Evolutionary conservation across 37 sponge, comb jelly and placozoan genomes (phyloP), one percentile per base, ranked within the genome.

Genomic region (Sycon ciliatum): DNA sequence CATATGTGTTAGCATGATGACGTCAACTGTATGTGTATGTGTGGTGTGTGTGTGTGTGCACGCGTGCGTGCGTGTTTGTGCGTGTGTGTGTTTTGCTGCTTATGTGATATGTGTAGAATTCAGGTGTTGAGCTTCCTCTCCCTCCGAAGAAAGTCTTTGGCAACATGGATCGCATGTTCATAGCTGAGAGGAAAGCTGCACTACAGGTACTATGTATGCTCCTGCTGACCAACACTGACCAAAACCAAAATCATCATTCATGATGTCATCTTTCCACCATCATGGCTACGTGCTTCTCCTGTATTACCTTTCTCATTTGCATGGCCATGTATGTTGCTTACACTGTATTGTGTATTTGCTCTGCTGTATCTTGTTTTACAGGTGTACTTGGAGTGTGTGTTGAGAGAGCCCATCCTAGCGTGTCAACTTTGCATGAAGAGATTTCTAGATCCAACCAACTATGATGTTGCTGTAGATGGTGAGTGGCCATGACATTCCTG

Each of bases 61-160:
- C n/a, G n/a, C n/a, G n/a, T n/a, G n/a, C n/a, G n/a, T n/a, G n/a
- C n/a, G n/a, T n/a, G n/a, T n/a, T n/a, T n/a, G n/a, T n/a, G n/a
- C n/a, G n/a, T n/a, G n/a, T n/a, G n/a, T n/a, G n/a, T n/a, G n/a
- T n/a, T n/a, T n/a, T n/a, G n/a, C n/a, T n/a, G n/a, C n/a, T n/a
- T n/a, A n/a, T n/a, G n/a, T n/a, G n/a, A n/a, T n/a, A n/a, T n/a
- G n/a, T n/a, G n/a, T n/a, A n/a, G n/a, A n/a, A n/a, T n/a, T 80
- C 81, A 16, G 80, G 73, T 0, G 67, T 79, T 1, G 39, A 80
- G 3, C 67, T 86, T 1, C 77, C 73, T 34, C 70, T 90, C 36
- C 91, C 91, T 38, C 84, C 91, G 3, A 90, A 90, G 79, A 86
- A 86, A 72, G 4, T 83, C 54, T 83, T 90, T 74, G 81, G 84